Evolutionary conservation across 37 sponge, comb jelly and placozoan genomes (phyloP).

Genomic region (Crambe crambe): DNA sequence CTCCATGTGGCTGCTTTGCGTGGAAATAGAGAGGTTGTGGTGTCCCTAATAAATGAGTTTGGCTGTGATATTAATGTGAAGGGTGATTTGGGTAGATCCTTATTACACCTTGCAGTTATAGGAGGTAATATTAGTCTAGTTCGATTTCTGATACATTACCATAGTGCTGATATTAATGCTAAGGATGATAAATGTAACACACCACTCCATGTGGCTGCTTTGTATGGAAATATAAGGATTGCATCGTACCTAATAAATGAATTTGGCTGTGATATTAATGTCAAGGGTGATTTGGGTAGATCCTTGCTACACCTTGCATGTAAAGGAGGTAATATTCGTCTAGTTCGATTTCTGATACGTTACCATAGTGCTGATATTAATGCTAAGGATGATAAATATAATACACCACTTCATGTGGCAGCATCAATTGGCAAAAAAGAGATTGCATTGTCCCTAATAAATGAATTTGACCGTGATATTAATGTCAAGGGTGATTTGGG

Average conservation of each 20-base stretch:
- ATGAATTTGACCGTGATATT: constrained; percentile 8
- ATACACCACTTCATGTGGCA: constrained; percentile 56
- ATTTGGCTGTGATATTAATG: constrained; percentile 2
- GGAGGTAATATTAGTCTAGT: not conserved
- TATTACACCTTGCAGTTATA: not conserved
- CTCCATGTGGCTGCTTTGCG: constrained; percentile 12
- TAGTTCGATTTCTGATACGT: constrained; percentile 2
- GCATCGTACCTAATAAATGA: no score
- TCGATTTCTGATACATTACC: not conserved
- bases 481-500: not conserved
- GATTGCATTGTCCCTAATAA: no score
- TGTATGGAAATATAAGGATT: no score
- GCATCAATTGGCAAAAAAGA: no score
- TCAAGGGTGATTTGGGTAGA: not conserved
- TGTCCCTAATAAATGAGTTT: constrained; percentile 3
- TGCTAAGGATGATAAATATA: not conserved
- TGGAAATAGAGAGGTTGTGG: no score
- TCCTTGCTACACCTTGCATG: constrained; percentile 38
- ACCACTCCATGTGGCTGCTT: not conserved
- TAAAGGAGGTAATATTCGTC: no score
- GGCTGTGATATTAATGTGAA: not conserved
- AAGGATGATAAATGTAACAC: constrained; percentile 1
- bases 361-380: not conserved
- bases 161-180: not conserved
- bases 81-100: not conserved